Evolutionary conservation across 2,888 invertebrate genomes (phyloP).

Genomic region (Andrena marginata): DNA sequence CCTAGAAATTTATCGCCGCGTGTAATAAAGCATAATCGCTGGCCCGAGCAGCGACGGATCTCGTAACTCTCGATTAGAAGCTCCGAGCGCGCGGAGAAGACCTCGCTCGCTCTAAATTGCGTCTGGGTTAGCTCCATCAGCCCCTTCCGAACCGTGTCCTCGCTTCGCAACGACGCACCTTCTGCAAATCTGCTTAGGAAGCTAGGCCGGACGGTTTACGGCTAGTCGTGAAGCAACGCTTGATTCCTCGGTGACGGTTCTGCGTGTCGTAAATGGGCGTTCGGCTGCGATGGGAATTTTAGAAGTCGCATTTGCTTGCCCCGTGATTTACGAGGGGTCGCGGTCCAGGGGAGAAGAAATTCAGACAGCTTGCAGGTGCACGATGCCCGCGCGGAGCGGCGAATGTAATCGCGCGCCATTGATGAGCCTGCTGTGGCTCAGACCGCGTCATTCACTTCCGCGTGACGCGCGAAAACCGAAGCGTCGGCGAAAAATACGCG

Average conservation of each 20-base stretch:
- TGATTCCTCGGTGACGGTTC: not conserved
- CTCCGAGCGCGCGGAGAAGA: no score
- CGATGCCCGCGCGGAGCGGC: not conserved
- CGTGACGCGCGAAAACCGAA: slow-evolving; percentile 31
- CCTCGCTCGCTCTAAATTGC: no score
- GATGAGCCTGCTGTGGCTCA: not conserved
- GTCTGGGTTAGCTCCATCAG: no score
- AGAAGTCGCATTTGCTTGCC: no score
- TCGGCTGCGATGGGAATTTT: no score
- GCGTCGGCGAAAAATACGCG: not conserved
- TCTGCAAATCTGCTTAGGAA: no score
- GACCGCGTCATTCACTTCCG: slow-evolving; percentile 7
- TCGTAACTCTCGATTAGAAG: no score
- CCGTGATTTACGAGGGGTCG: not conserved
- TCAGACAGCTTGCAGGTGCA: slow-evolving; percentile 11
- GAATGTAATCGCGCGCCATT: not conserved
- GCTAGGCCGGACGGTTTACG: not conserved
- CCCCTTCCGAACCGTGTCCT: not conserved
- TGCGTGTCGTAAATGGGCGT: no score
- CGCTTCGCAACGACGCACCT: not conserved
- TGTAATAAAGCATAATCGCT: slow-evolving; percentile 35
- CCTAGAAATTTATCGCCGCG: slow-evolving; percentile 21
- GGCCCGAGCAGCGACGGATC: not conserved
- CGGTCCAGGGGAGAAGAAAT: not conserved
- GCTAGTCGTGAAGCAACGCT: not conserved